Evolutionary conservation across 2,797 vertebrate genomes (phyloP).

Genomic region (Erethizon dorsatum): DNA sequence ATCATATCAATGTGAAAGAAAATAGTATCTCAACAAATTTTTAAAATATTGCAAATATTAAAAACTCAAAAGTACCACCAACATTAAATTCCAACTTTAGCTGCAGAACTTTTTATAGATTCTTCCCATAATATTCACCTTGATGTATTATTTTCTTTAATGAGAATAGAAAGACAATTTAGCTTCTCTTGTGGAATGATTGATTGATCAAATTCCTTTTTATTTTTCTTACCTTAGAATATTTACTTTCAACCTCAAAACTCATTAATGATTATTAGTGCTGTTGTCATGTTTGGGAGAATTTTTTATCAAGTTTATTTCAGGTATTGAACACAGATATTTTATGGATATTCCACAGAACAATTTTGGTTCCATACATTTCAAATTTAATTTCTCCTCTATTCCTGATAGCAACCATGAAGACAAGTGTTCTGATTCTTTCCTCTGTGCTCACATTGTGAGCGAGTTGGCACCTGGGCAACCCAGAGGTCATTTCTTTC

Average conservation of each 20-base stretch:
- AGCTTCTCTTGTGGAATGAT: not conserved
- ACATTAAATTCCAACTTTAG: not conserved
- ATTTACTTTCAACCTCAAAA: not conserved
- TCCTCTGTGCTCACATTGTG: too few species aligned
- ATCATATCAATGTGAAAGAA: not conserved
- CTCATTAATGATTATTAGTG: not conserved
- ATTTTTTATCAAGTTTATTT: not conserved
- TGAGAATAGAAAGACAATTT: constrained; percentile 15
- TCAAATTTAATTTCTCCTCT: constrained; percentile 8
- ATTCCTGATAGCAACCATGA: not conserved
- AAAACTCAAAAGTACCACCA: not conserved
- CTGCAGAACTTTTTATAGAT: not conserved
- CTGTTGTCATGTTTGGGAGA: not conserved
- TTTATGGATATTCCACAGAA: not conserved
- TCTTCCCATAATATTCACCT: constrained; percentile 37
- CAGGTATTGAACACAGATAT: not conserved
- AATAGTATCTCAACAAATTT: constrained; percentile 29
- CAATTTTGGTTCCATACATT: not conserved
- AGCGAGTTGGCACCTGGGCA: not conserved
- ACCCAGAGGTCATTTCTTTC: not conserved
- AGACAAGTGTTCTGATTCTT: not conserved
- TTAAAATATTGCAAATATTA: not conserved
- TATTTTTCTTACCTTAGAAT: constrained; percentile 24
- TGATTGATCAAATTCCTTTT: not conserved
- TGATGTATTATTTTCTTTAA: constrained; percentile 29